Conservation (phyloP, 2,888 invertebrate genomes). For the Julus scandinavius region DNA sequence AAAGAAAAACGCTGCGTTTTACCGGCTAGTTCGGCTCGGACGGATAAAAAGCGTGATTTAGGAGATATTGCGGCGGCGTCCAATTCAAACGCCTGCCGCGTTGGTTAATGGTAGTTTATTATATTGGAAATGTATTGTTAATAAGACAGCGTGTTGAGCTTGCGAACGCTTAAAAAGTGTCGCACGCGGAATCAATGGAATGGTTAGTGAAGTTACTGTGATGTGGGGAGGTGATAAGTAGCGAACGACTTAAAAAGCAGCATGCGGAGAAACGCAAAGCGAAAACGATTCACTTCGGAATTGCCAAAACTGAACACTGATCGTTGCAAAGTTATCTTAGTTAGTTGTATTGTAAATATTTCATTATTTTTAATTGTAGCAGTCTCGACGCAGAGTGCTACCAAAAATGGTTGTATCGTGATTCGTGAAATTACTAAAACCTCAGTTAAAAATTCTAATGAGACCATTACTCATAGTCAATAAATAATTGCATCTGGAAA, state of each 20-base stretch:
- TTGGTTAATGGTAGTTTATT: not conserved
- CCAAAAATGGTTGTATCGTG: no score
- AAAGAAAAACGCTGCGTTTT: constrained; percentile 45
- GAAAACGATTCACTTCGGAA: not conserved
- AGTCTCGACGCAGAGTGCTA: no score
- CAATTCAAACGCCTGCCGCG: not conserved
- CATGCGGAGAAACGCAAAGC: not conserved
- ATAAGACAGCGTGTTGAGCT: not conserved
- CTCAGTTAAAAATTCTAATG: no score
- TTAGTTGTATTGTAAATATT: no score
- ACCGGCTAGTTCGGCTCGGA: not conserved
- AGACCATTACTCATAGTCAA: no score
- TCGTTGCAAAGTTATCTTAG: no score
- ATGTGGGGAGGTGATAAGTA: not conserved
- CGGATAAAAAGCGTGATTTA: not conserved
- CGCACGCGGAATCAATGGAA: not conserved
- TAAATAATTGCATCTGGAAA: no score
- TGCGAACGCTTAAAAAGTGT: not conserved
- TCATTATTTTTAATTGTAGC: no score
- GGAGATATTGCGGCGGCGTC: not conserved
- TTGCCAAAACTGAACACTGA: no score
- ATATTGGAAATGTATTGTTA: not conserved
- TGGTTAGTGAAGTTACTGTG: not conserved
- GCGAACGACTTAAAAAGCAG: not conserved
- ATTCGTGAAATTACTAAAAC: no score